Evolutionary conservation across 2,888 invertebrate species (phyloP), one percentile per base, ranked within the genome.

Genomic region (Cheilosia scutellata): DNA sequence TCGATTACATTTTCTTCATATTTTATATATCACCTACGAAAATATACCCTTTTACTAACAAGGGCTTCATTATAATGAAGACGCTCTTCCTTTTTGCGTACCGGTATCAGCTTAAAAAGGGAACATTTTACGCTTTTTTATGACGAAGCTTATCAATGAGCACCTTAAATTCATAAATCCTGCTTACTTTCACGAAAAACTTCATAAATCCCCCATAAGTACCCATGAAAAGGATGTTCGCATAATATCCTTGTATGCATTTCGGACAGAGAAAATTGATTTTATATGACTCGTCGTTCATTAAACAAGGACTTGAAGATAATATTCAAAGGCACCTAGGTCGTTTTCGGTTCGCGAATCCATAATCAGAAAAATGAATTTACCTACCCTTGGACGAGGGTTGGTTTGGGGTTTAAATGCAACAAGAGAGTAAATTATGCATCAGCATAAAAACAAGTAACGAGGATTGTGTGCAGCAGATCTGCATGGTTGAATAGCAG

Each of bases 191-290:
- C 58, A 71, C 53, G 44, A 27, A 51, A 79, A 71, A 42, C 65
- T 76, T 74, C 68, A 79, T 74, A 79, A 79, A 58, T 79, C 65
- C 79, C 71, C 20, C 20, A 20, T 80, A 75, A 84, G 70, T 76
- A 66, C 58, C 65, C 55, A 62, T 75, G 20, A 47, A 20, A 49
- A 63, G 1, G 60, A 40, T 58, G 58, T 25, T 31, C 33, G 16
- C 25, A 31, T 74, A 71, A 65, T 40, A 53, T 31, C 20, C 71
- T 63, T 79, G 16, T 20, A 72, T 75, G 79, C 84, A 74, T 75
- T 84, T 84, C 60, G 84, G 84, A 76, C 75, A 66, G 31, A 11
- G 51, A 57, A 84, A 79, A 84, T 75, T 84, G 84, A 75, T 80
- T 70, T 84, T 84, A 71, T 71, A 79, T 53, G 74, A 70, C 68